Evolutionary conservation across 2,113 vertebrate species (phyloP).

Genomic region (Urocynchramus pylzowi): DNA sequence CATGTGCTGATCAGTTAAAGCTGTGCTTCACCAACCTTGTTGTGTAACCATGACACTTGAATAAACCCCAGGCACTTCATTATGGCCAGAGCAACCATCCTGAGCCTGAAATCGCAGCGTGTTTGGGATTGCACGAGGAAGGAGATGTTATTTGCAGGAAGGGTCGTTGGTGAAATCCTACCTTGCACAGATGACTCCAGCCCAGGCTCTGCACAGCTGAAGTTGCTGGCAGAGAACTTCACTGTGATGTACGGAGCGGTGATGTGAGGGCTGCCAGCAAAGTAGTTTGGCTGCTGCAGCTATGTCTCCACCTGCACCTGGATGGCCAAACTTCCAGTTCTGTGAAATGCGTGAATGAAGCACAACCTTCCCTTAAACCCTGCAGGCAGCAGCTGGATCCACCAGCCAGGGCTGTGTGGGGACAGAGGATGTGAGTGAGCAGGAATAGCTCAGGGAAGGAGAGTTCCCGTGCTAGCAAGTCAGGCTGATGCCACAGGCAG

Average conservation of each 20-base stretch:
- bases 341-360: too few species aligned
- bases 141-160: not conserved
- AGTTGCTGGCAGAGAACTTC: not conserved
- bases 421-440: not conserved
- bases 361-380: not conserved
- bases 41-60: not conserved
- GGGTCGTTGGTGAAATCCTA: not conserved
- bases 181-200: not conserved
- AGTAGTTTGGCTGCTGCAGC: not conserved
- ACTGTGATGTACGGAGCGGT: not conserved
- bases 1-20: not conserved
- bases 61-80: not conserved
- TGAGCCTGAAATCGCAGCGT: not conserved
- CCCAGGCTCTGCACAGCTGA: rapidly evolving
- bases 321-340: not conserved
- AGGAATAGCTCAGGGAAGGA: not conserved
- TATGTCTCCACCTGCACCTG: not conserved
- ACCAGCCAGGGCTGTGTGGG: rapidly evolving
- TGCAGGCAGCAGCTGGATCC: not conserved
- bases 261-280: not conserved
- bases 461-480: rapidly evolving
- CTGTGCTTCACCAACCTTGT: not conserved
- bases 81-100: not conserved
- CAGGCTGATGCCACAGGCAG: not conserved
- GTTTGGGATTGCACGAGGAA: not conserved